phyloP scores from a whole-genome alignment of 2,888 invertebrate species.

The Onchidella celtica region DNA sequence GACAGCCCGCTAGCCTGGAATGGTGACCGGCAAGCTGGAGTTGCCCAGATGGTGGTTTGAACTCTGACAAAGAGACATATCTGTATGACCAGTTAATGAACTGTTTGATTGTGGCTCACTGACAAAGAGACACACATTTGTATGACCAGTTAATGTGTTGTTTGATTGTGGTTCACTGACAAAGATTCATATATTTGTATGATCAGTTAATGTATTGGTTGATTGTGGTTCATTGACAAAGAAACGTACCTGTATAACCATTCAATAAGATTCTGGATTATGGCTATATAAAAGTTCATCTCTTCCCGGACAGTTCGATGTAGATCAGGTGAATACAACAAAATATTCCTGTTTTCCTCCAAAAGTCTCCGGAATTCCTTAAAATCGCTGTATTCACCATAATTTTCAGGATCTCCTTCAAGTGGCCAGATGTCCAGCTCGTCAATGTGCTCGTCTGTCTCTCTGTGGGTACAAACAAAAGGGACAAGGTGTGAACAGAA shows the following conservation, averaged over 20 bases:
- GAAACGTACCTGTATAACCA: conserved; percentile 72
- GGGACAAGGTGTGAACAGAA: not conserved
- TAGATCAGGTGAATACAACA: conserved; percentile 16
- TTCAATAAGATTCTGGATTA: conserved; percentile 66
- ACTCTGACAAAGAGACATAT: no score
- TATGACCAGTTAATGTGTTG: no score
- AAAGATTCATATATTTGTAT: no score
- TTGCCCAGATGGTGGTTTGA: no score
- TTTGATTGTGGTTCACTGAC: no score
- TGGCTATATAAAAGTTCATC: conserved; percentile 68
- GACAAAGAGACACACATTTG: no score
- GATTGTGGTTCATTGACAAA: no score
- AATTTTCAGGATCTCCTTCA: conserved; percentile 51
- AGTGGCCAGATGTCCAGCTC: conserved; percentile 60
- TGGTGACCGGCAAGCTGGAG: no score
- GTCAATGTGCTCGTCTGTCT: conserved; percentile 14
- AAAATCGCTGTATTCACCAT: conserved; percentile 61
- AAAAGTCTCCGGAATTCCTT: conserved; percentile 66
- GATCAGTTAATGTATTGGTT: no score
- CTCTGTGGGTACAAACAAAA: conserved; percentile 2
- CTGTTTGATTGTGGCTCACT: no score
- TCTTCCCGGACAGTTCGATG: conserved; percentile 63
- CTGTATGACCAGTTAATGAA: no score
- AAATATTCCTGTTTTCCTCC: conserved; percentile 63
- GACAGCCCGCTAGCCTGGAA: no score